phyloP scores from a whole-genome alignment of 2,113 vertebrate genomes.

The Caranx melampygus region DNA sequence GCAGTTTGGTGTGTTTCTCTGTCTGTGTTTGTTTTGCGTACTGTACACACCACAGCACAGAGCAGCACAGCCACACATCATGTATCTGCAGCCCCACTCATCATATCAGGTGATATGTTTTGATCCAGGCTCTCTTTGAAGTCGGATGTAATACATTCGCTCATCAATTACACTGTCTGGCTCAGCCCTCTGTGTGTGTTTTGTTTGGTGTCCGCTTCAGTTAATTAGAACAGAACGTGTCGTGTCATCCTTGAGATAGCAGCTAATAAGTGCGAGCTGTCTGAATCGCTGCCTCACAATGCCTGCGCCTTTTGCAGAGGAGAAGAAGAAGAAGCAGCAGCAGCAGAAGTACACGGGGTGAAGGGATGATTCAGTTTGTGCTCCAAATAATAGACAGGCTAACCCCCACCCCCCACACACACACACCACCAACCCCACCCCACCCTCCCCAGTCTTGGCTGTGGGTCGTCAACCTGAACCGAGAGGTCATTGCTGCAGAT shows the following conservation, averaged over 20 bases:
- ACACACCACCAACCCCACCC: not conserved
- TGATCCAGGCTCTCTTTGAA: slow-evolving; percentile 59
- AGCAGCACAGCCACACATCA: not conserved
- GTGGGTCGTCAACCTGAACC: not conserved
- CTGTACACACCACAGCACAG: not conserved
- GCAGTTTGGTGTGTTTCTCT: not conserved
- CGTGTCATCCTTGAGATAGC: slow-evolving; percentile 67
- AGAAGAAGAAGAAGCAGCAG: not conserved
- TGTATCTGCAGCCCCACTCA: not conserved
- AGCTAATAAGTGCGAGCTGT: slow-evolving; percentile 65
- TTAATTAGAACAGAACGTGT: slow-evolving; percentile 70
- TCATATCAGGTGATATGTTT: slow-evolving; percentile 38
- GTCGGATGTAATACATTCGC: slow-evolving; percentile 69
- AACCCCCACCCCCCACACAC: not conserved
- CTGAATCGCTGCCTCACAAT: slow-evolving; percentile 40
- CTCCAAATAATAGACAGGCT: not conserved
- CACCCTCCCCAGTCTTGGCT: too few species aligned
- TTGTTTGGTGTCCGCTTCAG: slow-evolving; percentile 69
- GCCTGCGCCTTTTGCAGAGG: not conserved
- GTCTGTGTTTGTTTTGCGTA: not conserved
- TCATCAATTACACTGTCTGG: slow-evolving; percentile 66
- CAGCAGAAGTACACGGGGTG: not conserved
- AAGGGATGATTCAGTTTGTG: not conserved
- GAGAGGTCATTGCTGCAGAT: not conserved
- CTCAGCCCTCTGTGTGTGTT: slow-evolving; percentile 50